These are phyloP conservation scores for Frankliniella intonsa DNA, from an alignment of 2,888 invertebrate species.

Conservation along the genomic window DNA sequence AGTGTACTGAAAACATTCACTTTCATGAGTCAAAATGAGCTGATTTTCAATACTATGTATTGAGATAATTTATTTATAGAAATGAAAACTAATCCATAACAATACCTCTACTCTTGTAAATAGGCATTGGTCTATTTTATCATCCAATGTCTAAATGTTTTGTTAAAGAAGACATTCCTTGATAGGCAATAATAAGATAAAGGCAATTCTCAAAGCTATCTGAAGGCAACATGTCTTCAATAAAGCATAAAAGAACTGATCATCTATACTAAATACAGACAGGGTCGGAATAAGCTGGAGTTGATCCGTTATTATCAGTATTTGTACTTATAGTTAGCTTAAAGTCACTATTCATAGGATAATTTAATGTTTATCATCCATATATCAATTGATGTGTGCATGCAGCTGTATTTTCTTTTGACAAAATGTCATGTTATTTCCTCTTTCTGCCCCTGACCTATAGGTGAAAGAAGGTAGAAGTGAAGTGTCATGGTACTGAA, in stretches of 20 bases:
- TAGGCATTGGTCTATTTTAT: background rate
- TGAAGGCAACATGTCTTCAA: conserved; percentile 76
- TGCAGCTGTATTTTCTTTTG: background rate
- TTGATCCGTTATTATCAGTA: background rate
- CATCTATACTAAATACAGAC: background rate
- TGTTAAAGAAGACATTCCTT: background rate
- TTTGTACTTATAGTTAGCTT: background rate
- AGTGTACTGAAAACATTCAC: background rate
- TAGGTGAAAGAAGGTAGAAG: background rate
- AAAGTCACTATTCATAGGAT: background rate
- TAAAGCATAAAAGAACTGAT: background rate
- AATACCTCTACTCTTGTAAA: background rate
- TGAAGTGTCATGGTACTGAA: background rate
- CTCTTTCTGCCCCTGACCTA: background rate
- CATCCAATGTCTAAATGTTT: background rate
- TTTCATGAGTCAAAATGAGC: background rate
- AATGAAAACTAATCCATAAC: background rate
- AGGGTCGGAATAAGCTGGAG: background rate
- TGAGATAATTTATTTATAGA: background rate
- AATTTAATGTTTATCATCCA: background rate
- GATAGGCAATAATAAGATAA: conserved; percentile 60
- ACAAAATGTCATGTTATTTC: background rate
- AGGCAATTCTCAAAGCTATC: conserved; percentile 85
- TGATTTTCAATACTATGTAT: background rate
- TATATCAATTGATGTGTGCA: background rate